Conservation (phyloP, 2,113 vertebrate species). For the Tautogolabrus adspersus region DNA sequence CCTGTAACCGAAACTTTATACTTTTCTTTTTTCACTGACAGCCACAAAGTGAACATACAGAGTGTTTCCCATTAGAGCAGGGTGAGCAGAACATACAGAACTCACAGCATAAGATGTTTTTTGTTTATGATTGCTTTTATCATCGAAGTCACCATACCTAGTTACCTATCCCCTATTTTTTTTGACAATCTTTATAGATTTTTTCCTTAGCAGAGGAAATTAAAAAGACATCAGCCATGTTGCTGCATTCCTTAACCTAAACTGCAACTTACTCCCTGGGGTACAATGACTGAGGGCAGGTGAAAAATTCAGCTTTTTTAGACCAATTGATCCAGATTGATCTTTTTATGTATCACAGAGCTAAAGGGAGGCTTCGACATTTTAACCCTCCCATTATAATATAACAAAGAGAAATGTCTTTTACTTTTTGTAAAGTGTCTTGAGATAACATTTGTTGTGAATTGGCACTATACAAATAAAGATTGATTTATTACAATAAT, state of each 20-base stretch:
- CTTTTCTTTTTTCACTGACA: conserved; percentile 50
- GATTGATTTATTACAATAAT: too few species aligned
- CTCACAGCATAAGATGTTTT: neutral
- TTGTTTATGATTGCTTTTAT: neutral
- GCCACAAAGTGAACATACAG: conserved; percentile 44
- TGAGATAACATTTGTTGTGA: too few species aligned
- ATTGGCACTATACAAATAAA: too few species aligned
- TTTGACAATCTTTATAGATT: conserved; percentile 4
- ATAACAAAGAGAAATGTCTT: too few species aligned
- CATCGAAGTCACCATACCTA: conserved; percentile 12
- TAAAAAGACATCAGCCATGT: conserved; percentile 2
- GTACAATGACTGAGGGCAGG: too few species aligned
- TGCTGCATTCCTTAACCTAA: too few species aligned
- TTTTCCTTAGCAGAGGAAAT: conserved; percentile 37
- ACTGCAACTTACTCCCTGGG: neutral
- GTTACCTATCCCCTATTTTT: conserved; percentile 3
- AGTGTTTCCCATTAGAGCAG: neutral
- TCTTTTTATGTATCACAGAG: too few species aligned
- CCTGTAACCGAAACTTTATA: conserved; percentile 80
- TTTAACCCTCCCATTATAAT: too few species aligned
- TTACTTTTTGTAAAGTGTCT: too few species aligned
- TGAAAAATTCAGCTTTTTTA: too few species aligned
- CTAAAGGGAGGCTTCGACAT: too few species aligned
- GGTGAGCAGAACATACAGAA: neutral
- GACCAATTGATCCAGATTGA: too few species aligned